These are phyloP conservation scores for Bubalus kerabau DNA, from an alignment of 2,113 vertebrate genomes.

Conservation along the genomic window DNA sequence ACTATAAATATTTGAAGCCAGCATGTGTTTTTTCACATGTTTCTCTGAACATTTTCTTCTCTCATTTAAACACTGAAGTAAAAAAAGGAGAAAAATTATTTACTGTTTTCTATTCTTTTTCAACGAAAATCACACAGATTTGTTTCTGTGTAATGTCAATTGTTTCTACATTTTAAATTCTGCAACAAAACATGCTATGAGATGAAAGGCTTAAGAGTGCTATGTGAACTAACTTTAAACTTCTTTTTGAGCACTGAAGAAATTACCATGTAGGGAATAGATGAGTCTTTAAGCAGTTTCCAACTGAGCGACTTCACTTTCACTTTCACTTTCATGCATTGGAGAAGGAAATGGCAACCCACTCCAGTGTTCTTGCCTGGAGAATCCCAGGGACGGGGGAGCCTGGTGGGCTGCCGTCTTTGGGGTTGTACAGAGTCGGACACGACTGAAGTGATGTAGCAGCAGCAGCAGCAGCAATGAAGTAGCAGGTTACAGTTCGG, in stretches of 20 bases:
- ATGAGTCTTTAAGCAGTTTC: constrained; percentile 8
- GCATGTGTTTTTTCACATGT: not conserved
- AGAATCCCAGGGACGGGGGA: too few species aligned
- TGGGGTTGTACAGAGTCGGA: too few species aligned
- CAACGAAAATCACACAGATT: not conserved
- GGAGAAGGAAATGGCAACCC: too few species aligned
- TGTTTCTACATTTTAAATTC: constrained; percentile 22
- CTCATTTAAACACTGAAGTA: constrained; percentile 24
- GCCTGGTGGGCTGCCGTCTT: too few species aligned
- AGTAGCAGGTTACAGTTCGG: not conserved
- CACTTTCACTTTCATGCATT: too few species aligned
- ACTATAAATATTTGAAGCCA: not conserved
- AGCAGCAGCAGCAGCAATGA: not conserved
- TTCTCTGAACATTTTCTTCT: constrained; percentile 41
- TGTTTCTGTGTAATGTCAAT: not conserved
- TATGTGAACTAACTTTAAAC: constrained; percentile 42
- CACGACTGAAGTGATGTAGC: too few species aligned
- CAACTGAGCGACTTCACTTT: not conserved
- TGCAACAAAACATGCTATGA: constrained; percentile 6
- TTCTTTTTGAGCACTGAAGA: constrained; percentile 18
- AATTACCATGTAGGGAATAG: not conserved
- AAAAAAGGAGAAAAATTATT: not conserved
- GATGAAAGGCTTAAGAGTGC: constrained; percentile 8
- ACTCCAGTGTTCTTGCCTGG: too few species aligned
- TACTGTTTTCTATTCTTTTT: constrained; percentile 6